Evolutionary conservation across 2,113 vertebrate genomes (phyloP).

Genomic region (Embiotoca jacksoni): DNA sequence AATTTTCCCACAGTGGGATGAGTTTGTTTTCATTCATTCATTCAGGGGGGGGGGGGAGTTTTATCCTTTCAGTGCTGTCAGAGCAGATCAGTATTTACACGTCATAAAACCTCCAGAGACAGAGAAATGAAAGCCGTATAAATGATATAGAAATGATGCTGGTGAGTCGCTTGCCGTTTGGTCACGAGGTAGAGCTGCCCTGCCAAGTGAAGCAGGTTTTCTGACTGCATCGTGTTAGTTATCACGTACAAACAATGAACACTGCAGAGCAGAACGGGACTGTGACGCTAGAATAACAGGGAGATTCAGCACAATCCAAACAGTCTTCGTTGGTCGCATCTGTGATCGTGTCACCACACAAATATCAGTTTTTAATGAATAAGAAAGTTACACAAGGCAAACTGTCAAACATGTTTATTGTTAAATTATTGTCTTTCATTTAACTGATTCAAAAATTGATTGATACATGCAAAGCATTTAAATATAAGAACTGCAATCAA

Average conservation of each 20-base stretch:
- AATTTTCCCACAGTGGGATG: background rate
- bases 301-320: too few species aligned
- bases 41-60: background rate
- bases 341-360: too few species aligned
- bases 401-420: too few species aligned
- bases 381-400: too few species aligned
- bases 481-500: too few species aligned
- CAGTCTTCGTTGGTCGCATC: too few species aligned
- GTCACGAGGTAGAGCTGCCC: background rate
- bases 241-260: too few species aligned
- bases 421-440: too few species aligned
- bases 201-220: background rate
- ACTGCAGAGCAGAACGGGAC: background rate
- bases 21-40: slow-evolving; percentile 8
- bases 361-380: too few species aligned
- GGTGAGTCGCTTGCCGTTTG: background rate
- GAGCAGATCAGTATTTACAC: slow-evolving; percentile 1
- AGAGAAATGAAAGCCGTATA: background rate
- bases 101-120: background rate
- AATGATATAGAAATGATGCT: background rate
- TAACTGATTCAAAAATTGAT: too few species aligned
- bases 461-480: too few species aligned
- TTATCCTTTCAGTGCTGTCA: background rate
- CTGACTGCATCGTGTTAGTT: background rate
- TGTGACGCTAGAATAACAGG: background rate